Base-by-base conservation (phyloP, 2,113 vertebrate genomes). In the Amphilophus citrinellus region DNA sequence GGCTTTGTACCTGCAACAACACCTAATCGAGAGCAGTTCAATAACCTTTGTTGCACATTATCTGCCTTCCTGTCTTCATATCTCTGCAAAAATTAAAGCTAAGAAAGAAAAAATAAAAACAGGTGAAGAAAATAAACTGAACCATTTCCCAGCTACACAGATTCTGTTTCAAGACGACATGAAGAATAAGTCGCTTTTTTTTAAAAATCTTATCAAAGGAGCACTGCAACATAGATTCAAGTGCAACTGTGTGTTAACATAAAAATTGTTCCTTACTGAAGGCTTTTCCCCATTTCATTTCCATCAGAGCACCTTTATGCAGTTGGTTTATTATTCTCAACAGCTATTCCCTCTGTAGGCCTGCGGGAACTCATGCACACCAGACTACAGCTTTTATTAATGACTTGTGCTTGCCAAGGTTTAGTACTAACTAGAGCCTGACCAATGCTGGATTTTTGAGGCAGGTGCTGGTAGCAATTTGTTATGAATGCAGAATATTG, bases 41-140 rank as follows among this genome's bases (percentile, higher is more conserved):
- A 81, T 87, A 88, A 79, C 84, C 80, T 84, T 77, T 89, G 76
- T 82, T 76, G 32, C 68, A 73, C 44, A 22, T 76, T 60, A 83
- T 90, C 76, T 37, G 65, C 75, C 39, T 35, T 42, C 42, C 61
- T n/a, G 10, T 86, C 47, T 87, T 76, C 3, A 2, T 24, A 57
- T 82, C 73, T 14, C 84, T 1, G 11, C 78, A 18, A 82, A 93
- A 93, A 90, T 89, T 76, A 13, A 78, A 86, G 65, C 20, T 2
- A 27, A 80, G 79, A 63, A 39, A 50, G 44, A 61, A 5, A 6
- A 3, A 9, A 14, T 2, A 27, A 27, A 27, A 27, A 27, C 27
- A 27, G 32, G 44, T 39, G 15, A 61, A 76, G 32, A 71, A 56
- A 76, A 75, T 27, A 1, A 85, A 82, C 37, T 62, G 2, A 75